Conservation (phyloP, 1,140 invertebrate genomes). For the Monomorium pharaonis region DNA sequence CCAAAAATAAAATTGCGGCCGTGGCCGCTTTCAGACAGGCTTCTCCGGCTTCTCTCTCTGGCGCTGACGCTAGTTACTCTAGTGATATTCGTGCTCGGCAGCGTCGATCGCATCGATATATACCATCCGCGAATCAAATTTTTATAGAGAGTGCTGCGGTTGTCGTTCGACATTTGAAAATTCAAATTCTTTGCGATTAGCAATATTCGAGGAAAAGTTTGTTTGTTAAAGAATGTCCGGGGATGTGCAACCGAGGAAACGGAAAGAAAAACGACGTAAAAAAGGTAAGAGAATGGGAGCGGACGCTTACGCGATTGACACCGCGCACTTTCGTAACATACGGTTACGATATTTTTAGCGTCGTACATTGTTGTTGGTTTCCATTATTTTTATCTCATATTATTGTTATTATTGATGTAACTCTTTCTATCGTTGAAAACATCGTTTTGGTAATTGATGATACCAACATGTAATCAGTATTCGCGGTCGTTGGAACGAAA, state of each 20-base stretch:
- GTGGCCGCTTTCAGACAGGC: too few relatives aligned
- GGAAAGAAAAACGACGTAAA: conserved; percentile 90
- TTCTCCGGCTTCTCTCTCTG: too few relatives aligned
- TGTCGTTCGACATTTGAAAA: conserved; percentile 58
- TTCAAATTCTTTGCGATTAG: conserved; percentile 39
- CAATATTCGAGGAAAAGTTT: conserved; percentile 42
- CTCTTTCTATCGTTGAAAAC: neutral
- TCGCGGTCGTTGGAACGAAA: neutral
- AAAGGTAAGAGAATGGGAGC: conserved; percentile 85
- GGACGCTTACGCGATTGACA: conserved; percentile 6
- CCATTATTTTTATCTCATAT: conserved; percentile 63
- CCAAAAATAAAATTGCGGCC: too few relatives aligned
- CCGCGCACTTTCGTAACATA: conserved; percentile 74
- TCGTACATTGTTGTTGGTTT: conserved; percentile 57
- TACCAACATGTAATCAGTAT: too few relatives aligned
- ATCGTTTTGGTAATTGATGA: neutral
- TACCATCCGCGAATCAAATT: conserved; percentile 71
- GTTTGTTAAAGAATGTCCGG: conserved; percentile 88
- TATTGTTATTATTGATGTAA: neutral
- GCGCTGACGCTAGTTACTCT: neutral
- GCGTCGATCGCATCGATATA: conserved; percentile 54
- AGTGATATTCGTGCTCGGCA: conserved; percentile 48
- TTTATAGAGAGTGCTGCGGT: conserved; percentile 43
- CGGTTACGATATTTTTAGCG: conserved; percentile 78
- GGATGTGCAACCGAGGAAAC: conserved; percentile 90